These are phyloP conservation scores for Catocala sponsa DNA, from an alignment of 2,888 invertebrate genomes.

Conservation along the genomic window DNA sequence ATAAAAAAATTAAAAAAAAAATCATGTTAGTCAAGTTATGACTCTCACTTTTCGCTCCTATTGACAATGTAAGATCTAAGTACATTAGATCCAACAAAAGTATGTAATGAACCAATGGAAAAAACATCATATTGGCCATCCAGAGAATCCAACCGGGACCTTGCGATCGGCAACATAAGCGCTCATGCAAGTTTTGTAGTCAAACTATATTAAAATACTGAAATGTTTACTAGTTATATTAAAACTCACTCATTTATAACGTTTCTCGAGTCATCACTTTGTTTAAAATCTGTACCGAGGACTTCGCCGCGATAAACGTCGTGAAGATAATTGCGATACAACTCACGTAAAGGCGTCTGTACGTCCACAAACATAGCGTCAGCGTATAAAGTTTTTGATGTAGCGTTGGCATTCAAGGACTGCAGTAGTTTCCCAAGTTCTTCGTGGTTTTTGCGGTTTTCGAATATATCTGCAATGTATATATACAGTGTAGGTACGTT, in stretches of 20 bases:
- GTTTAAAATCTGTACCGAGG: conserved; percentile 85
- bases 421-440: conserved; percentile 86
- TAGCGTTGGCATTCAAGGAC: conserved; percentile 57
- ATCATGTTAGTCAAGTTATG: not conserved
- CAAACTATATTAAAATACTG: too few relatives aligned
- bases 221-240: not conserved
- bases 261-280: conserved; percentile 67
- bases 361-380: conserved; percentile 89
- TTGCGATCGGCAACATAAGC: too few relatives aligned
- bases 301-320: conserved; percentile 88
- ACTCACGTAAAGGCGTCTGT: conserved; percentile 83
- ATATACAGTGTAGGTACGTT: not conserved
- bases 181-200: too few relatives aligned
- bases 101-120: too few relatives aligned
- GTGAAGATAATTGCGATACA: conserved; percentile 85
- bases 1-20: too few relatives aligned
- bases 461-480: conserved; percentile 66
- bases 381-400: conserved; percentile 81
- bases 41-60: too few relatives aligned
- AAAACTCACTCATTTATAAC: conserved; percentile 85
- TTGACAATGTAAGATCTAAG: too few relatives aligned
- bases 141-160: too few relatives aligned
- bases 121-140: too few relatives aligned
- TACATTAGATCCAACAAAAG: too few relatives aligned
- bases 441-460: conserved; percentile 72